Evolutionary conservation across 2,888 invertebrate genomes (phyloP).

Genomic region (Formica aserva): DNA sequence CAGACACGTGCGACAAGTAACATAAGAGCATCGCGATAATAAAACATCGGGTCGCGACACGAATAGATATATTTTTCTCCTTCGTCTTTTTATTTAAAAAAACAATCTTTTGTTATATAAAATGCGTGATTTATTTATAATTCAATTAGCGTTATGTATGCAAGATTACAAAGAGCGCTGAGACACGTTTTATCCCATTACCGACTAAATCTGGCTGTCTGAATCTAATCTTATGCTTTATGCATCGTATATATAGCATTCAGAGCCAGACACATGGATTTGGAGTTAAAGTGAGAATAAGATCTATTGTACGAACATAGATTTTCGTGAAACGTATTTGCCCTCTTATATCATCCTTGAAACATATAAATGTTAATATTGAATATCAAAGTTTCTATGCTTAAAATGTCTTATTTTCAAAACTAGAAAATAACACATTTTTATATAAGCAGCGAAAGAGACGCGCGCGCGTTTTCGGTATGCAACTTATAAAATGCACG

Average conservation of each 20-base stretch:
- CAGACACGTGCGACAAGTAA: background rate
- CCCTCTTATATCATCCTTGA: background rate
- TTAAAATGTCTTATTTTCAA: constrained; percentile 8
- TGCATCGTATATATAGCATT: background rate
- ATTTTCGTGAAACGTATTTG: constrained; percentile 7
- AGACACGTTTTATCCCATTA: background rate
- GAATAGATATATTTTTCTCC: background rate
- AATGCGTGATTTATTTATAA: background rate
- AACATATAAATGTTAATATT: background rate
- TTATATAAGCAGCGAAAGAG: background rate
- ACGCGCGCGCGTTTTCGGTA: background rate
- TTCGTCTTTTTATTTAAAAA: background rate
- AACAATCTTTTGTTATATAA: background rate
- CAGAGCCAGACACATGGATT: background rate
- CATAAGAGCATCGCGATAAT: background rate
- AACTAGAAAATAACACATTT: background rate
- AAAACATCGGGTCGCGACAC: background rate
- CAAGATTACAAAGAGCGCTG: background rate
- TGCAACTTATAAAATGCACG: constrained; percentile 10
- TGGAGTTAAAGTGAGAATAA: constrained; percentile 13
- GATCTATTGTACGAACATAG: background rate
- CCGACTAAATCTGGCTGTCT: constrained; percentile 4
- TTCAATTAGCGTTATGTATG: background rate
- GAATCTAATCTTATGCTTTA: constrained; percentile 11
- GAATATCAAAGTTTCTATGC: constrained; percentile 2